Conservation (phyloP, 2,888 invertebrate genomes). For the Scaptomyza cyrtandrae region DNA sequence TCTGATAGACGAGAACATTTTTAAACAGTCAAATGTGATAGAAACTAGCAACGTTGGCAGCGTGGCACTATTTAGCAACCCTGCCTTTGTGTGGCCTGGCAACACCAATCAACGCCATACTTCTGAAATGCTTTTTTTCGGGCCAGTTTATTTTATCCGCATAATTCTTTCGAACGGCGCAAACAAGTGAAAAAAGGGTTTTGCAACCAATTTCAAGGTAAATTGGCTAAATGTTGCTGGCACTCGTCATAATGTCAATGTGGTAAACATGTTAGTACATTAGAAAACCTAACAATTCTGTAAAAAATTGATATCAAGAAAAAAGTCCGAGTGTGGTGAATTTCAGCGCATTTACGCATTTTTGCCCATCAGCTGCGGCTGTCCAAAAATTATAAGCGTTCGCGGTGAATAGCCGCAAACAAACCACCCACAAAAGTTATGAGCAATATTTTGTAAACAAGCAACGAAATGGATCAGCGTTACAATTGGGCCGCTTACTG, state of each 20-base stretch:
- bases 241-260: constrained; percentile 36
- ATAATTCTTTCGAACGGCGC: constrained; percentile 46
- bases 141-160: constrained; percentile 58
- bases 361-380: constrained; percentile 71
- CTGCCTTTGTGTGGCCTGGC: constrained; percentile 58
- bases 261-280: constrained; percentile 26
- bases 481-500: constrained; percentile 48
- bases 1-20: neutral
- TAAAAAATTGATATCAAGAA: constrained; percentile 55
- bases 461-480: constrained; percentile 68
- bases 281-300: constrained; percentile 43
- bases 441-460: constrained; percentile 36
- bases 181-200: constrained; percentile 30
- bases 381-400: constrained; percentile 48
- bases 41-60: constrained; percentile 50
- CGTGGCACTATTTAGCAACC: constrained; percentile 58
- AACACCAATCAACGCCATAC: constrained; percentile 71
- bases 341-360: constrained; percentile 68
- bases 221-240: constrained; percentile 32
- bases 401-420: constrained; percentile 47
- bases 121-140: constrained; percentile 70
- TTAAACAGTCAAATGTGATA: constrained; percentile 1
- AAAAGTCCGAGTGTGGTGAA: constrained; percentile 72
- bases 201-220: constrained; percentile 21
- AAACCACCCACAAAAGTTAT: constrained; percentile 52